These are phyloP conservation scores for Dendrophyllia cribrosa DNA, from an alignment of 64 coral and sea anemone species.

Conservation along the genomic window DNA sequence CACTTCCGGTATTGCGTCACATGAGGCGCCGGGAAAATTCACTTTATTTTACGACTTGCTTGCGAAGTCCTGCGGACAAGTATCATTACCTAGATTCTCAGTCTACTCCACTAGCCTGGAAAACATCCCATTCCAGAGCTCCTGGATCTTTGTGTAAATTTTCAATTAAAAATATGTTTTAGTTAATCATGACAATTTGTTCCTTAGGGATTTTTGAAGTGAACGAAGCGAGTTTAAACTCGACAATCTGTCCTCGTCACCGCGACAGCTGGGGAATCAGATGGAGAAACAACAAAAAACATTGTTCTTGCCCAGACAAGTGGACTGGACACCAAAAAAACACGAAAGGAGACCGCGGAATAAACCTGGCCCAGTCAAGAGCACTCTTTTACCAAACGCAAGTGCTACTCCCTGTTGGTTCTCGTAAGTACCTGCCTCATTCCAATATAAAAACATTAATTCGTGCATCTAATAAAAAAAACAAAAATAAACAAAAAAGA, in stretches of 20 bases:
- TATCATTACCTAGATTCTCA: too few species aligned
- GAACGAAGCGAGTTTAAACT: neutral
- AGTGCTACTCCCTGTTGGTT: constrained; percentile 56
- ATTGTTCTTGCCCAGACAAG: constrained; percentile 26
- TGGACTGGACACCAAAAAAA: constrained; percentile 22
- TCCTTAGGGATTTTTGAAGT: neutral
- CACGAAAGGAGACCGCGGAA: constrained; percentile 33
- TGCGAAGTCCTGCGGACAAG: too few species aligned
- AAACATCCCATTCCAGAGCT: too few species aligned
- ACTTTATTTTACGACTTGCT: too few species aligned
- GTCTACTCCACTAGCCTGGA: too few species aligned
- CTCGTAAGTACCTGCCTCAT: constrained; percentile 52
- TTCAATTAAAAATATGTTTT: too few species aligned
- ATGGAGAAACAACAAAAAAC: constrained; percentile 33
- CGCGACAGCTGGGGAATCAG: constrained; percentile 33
- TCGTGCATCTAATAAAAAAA: too few species aligned
- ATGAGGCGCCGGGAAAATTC: too few species aligned
- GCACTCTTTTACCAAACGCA: constrained; percentile 4
- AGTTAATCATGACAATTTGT: neutral
- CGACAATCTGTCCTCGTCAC: constrained; percentile 60
- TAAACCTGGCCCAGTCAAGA: constrained; percentile 21
- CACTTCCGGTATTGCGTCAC: too few species aligned
- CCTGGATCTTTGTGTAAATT: too few species aligned
- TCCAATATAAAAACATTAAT: too few species aligned
- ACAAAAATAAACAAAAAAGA: too few species aligned